Base-by-base conservation (phyloP, 2,797 vertebrate genomes). In the Brachymystax lenok region DNA sequence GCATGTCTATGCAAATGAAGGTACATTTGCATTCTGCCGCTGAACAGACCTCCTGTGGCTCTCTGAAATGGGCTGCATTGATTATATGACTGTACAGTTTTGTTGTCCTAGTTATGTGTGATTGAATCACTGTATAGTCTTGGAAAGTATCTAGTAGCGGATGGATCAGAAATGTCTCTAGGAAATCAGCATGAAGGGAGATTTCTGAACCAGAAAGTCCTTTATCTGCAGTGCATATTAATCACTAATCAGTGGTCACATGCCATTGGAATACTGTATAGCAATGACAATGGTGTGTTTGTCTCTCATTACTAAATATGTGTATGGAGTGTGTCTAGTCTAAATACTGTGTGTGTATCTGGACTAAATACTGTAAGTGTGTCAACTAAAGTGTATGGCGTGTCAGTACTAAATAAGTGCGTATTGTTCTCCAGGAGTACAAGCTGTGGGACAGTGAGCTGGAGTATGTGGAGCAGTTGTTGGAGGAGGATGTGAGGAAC, bases 401-500 rank as follows among this genome's bases (percentile, higher is more conserved):
- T 13, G 40, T 28, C 27, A 30, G 24, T 30, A 66, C 64, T 73
- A 27, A 19, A 21, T 19, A 8, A 10, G 7, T 40, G n/a, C 24
- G 8, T 66, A 8, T 50, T 0, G 0, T 19, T 70, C 28, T 75
- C 1, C 83, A 99, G 98, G 97, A 99, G 87, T 99, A 96, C 91
- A 97, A 96, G 77, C 90, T 99, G 74, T 99, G 97, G 98, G 96
- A 97, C 72, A 90, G 93, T 21, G 98, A 99, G 89, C 91, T 99
- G 82, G 94, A 95, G 73, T 99, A 96, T 0, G 96, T 99, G 81
- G 96, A 98, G 83, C 93, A 91, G 74, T 94, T 99, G 80, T 84
- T 99, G 86, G 95, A 95, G 77, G 96, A 98, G 12, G 98, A 99
- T 69, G 96, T 99, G 88, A 95, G 98, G 90, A 99, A 99, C 87